Base-by-base conservation (phyloP, 2,888 invertebrate genomes). In the Hypercompe scribonia region DNA sequence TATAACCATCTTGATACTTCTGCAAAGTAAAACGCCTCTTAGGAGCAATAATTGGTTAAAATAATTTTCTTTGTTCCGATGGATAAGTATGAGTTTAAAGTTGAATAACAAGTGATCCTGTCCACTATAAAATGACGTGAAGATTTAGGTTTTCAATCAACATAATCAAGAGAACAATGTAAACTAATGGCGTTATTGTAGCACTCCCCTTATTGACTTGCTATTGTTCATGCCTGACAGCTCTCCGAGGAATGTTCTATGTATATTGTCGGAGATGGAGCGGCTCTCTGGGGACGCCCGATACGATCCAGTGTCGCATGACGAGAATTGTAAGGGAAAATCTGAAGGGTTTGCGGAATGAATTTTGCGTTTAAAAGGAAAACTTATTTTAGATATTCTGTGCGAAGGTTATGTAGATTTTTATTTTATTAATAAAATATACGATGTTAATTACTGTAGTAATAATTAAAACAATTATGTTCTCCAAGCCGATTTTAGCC, bases 291-390 rank as follows among this genome's bases (percentile, higher is more conserved):
- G 81, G 79, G 86, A 79, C 34, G 65, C 68, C 18, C 78, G 81
- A 78, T 79, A 80, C 79, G 76, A 72, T 70, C 72, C 72, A 75
- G 74, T 71, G 83, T 80, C 77, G 79, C 80, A 78, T 79, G 81
- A 79, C 81, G 67, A 73, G 79, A 81, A 85, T 84, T 78, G 74
- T 84, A 78, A 84, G 77, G 72, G 78, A 79, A 77, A 77, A 83
- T 83, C 74, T 76, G 69, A 75, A 74, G 76, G 66, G 13, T 73
- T 65, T 65, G 50, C 71, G 58, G 46, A 76, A 75, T 76, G 69
- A 64, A 71, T 71, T 71, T 31, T 68, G 69, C 61, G 64, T 74
- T 54, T 68, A 61, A 72, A 68, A 65, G 8, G 34, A 71, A 68
- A 75, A 77, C 75, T 61, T 71, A 58, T 77, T 71, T 54, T 54